Percentiles rank a stretch among this genome's conserved stretches.
Conservation (phyloP, 2,113 vertebrate species). For the Microtus pennsylvanicus region DNA sequence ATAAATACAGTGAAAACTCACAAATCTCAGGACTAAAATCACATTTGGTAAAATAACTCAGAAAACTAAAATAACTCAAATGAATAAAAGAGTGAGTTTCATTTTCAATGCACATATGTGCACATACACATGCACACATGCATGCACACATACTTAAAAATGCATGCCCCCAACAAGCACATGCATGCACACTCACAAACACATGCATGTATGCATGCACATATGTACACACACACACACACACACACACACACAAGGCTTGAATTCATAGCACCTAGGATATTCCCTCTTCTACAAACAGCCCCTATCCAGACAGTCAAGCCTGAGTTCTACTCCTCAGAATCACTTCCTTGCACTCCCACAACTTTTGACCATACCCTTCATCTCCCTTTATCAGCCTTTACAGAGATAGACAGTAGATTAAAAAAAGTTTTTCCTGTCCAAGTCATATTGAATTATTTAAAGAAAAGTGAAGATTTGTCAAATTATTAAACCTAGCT, state of each 20-base stretch:
- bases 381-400: background rate
- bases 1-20: background rate
- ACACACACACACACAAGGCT: background rate
- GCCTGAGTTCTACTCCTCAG: fast-evolving
- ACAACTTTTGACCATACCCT: too few relatives aligned
- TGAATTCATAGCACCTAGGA: background rate
- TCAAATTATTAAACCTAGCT: background rate
- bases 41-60: background rate
- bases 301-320: too few relatives aligned
- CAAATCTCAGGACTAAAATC: background rate
- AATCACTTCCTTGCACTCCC: too few relatives aligned
- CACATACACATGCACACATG: background rate
- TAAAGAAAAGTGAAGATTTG: background rate
- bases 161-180: background rate
- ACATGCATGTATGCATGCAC: too few relatives aligned
- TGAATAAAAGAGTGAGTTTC: background rate
- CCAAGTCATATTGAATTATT: background rate
- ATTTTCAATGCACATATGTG: background rate
- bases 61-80: background rate
- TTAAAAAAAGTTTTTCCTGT: background rate
- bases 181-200: background rate
- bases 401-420: background rate
- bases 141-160: too few relatives aligned
- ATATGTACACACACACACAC: too few relatives aligned
- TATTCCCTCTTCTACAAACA: background rate